Base-by-base conservation (phyloP, 2,113 vertebrate genomes). In the Oreochromis niloticus region DNA sequence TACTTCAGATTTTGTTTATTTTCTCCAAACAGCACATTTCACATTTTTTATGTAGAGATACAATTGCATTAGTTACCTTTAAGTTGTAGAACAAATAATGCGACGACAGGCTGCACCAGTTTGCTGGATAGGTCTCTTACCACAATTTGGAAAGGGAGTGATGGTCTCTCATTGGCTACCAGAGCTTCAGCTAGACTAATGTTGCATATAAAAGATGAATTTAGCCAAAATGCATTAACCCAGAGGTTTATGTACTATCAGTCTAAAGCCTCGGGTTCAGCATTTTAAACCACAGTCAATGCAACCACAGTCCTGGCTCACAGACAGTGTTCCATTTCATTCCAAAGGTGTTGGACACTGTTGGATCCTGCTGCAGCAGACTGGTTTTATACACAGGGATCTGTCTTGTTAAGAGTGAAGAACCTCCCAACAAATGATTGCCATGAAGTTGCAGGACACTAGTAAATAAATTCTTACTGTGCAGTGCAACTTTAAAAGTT, bases 81-180 rank as follows among this genome's bases (percentile, higher is more conserved):
- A 73, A 46, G n/a, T 16, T 43, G 12, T 2, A 43, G 12, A 24
- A 71, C 22, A 75, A 48, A 48, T 48, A 48, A 17, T 48, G 22
- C 13, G 4, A 24, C 3, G 14, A 48, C 12, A 73, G n/a, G 10
- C 0, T 6, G n/a, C n/a, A 71, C 36, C 63, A 46, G 39, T 2
- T 46, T 73, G 39, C 22, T 22, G 3, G 68, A 4, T 73, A 27
- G 41, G 24, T 30, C 14, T 75, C 41, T 10, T 27, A 48, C 22
- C 6, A 30, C 41, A 11, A 48, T 75, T 75, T 48, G 68, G 41
- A 75, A 73, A 73, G 22, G 13, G 22, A 27, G 39, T 24, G 7
- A 43, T 71, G 3, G 1, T 43, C 14, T 48, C 24, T 27, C n/a
- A 30, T 11, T 27, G n/a, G 66, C n/a, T 73, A 24, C 13, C 9